Conservation (phyloP, 2,797 vertebrate species). For the Emydoidea blandingii region DNA sequence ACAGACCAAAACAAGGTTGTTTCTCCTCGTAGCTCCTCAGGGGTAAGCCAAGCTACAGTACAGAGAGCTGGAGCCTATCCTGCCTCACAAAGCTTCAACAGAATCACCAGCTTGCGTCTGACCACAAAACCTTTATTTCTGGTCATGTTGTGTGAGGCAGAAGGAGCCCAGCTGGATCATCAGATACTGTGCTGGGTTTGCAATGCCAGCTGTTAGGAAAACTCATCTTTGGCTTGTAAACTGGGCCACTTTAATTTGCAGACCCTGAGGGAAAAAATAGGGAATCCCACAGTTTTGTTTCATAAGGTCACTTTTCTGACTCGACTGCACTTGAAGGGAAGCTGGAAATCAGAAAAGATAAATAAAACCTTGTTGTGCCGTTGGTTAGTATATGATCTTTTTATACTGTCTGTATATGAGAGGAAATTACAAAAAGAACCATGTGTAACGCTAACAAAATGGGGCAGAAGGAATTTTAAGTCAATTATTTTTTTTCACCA, state of each 20-base stretch:
- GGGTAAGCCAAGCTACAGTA: not conserved
- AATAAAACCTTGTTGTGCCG: not conserved
- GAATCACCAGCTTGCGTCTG: not conserved
- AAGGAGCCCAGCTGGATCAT: not conserved
- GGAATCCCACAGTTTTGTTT: not conserved
- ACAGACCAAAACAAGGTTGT: not conserved
- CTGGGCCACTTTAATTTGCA: not conserved
- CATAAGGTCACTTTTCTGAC: not conserved
- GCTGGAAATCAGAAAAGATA: not conserved
- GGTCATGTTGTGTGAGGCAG: not conserved
- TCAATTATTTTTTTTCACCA: conserved; percentile 10
- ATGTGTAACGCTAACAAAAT: not conserved
- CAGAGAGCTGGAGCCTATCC: not conserved
- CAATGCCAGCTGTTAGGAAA: not conserved
- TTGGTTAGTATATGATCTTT: not conserved
- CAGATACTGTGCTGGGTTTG: not conserved
- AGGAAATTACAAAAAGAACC: not conserved
- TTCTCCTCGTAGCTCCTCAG: not conserved
- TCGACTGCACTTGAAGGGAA: not conserved
- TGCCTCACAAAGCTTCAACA: not conserved
- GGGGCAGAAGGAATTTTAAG: not conserved
- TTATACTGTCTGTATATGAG: not conserved
- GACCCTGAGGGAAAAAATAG: not conserved
- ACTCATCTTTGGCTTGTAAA: not conserved
- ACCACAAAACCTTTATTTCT: not conserved